phyloP scores from a whole-genome alignment of 2,797 vertebrate genomes.

The Notoglanidium macrostoma region DNA sequence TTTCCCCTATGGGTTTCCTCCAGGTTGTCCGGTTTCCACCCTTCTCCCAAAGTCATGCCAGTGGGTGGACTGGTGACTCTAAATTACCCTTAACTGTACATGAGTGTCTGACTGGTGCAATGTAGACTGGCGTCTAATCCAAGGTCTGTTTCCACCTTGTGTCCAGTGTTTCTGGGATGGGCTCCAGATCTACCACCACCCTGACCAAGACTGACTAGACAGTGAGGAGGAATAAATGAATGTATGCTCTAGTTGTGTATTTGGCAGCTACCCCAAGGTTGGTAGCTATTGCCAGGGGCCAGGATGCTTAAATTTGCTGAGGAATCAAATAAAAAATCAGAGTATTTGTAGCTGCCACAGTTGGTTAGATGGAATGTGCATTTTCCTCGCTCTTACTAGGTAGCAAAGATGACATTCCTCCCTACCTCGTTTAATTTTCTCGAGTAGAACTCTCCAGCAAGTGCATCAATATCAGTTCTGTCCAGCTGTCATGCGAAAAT shows the following conservation, averaged over 20 bases:
- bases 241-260: not conserved
- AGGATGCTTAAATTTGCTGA: not conserved
- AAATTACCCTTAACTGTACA: not conserved
- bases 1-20: not conserved
- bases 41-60: too few species aligned
- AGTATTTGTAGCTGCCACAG: not conserved
- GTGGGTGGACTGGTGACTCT: not conserved
- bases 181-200: not conserved
- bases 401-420: not conserved
- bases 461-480: not conserved
- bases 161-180: not conserved
- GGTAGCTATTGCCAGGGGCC: not conserved
- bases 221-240: not conserved
- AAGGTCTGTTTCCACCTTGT: not conserved
- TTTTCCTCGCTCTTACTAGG: not conserved
- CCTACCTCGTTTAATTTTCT: not conserved
- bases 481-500: too few species aligned
- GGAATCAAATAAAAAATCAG: not conserved
- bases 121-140: not conserved
- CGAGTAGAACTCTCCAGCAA: not conserved
- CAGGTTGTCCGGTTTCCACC: not conserved
- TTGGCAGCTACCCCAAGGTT: constrained; percentile 2
- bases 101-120: not conserved
- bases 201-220: not conserved
- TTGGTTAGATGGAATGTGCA: not conserved